Conservation (phyloP, 2,888 invertebrate genomes). For the Phrixothrix hirtus region DNA sequence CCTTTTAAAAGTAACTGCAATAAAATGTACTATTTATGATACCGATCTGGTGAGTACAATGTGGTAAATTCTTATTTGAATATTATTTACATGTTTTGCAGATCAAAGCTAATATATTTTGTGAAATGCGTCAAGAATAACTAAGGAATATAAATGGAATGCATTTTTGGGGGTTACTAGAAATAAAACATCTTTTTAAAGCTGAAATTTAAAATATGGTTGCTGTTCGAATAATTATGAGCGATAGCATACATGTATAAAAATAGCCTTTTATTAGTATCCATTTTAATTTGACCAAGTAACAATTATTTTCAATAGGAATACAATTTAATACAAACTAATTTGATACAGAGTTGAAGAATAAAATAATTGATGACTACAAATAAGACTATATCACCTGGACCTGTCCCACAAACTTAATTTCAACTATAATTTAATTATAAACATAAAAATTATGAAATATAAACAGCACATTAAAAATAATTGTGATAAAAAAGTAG, state of each 20-base stretch:
- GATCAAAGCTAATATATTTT: neutral
- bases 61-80: too few species aligned
- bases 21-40: too few species aligned
- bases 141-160: too few species aligned
- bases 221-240: too few species aligned
- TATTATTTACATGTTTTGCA: too few species aligned
- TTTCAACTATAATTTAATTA: slow-evolving; percentile 1
- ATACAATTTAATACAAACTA: neutral
- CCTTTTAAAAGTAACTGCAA: too few species aligned
- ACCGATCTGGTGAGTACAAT: too few species aligned
- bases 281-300: slow-evolving; percentile 10
- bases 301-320: slow-evolving; percentile 2
- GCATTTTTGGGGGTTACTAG: too few species aligned
- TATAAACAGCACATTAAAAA: slow-evolving; percentile 18
- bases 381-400: neutral
- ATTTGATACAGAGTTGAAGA: neutral
- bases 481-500: slow-evolving; percentile 46
- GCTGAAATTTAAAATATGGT: too few species aligned
- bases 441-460: neutral
- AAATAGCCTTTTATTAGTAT: slow-evolving; percentile 13
- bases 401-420: neutral
- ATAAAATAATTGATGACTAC: neutral
- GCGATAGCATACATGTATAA: too few species aligned
- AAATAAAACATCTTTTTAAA: too few species aligned
- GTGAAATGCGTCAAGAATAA: neutral